These are phyloP conservation scores for Sebastes diaconus DNA, from an alignment of 2,797 vertebrate genomes.

Conservation along the genomic window DNA sequence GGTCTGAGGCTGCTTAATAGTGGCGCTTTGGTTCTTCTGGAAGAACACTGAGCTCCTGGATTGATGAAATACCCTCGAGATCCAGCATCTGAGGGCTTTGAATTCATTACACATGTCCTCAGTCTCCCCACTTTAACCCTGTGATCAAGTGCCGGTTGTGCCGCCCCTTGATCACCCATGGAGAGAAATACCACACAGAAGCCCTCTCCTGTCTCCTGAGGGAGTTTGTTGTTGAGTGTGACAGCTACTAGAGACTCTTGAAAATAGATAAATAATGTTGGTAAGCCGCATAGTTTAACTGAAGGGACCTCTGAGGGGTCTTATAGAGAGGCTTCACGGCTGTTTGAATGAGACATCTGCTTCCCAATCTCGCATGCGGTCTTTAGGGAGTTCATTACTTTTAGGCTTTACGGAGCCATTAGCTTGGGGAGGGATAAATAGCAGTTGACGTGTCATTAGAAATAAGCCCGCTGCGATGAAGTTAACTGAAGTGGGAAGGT, in stretches of 20 bases:
- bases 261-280: slow-evolving; percentile 68
- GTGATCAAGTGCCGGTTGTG: slow-evolving; percentile 36
- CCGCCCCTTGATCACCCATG: slow-evolving; percentile 41
- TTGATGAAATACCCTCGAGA: slow-evolving; percentile 60
- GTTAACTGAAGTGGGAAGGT: slow-evolving; percentile 12
- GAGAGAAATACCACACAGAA: slow-evolving; percentile 70
- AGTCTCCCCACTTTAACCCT: slow-evolving; percentile 39
- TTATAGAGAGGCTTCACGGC: slow-evolving; percentile 31
- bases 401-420: slow-evolving; percentile 32
- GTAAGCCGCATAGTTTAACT: slow-evolving; percentile 55
- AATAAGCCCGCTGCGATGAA: slow-evolving; percentile 34
- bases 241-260: slow-evolving; percentile 39
- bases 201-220: slow-evolving; percentile 22
- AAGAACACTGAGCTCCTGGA: slow-evolving; percentile 62
- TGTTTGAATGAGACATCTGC: slow-evolving; percentile 51
- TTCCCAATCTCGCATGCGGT: slow-evolving; percentile 39
- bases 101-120: slow-evolving; percentile 67
- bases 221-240: slow-evolving; percentile 50
- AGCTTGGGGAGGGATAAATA: slow-evolving; percentile 36
- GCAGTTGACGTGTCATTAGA: slow-evolving; percentile 42
- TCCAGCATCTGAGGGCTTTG: slow-evolving; percentile 57
- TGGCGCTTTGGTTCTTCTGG: slow-evolving; percentile 64
- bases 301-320: slow-evolving; percentile 33
- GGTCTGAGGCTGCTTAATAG: slow-evolving; percentile 67
- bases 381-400: slow-evolving; percentile 29